A percentile compares a stretch with the other conserved stretches of the same genome.
phyloP scores from a whole-genome alignment of 2,113 vertebrate genomes.

The Tragelaphus strepsiceros region DNA sequence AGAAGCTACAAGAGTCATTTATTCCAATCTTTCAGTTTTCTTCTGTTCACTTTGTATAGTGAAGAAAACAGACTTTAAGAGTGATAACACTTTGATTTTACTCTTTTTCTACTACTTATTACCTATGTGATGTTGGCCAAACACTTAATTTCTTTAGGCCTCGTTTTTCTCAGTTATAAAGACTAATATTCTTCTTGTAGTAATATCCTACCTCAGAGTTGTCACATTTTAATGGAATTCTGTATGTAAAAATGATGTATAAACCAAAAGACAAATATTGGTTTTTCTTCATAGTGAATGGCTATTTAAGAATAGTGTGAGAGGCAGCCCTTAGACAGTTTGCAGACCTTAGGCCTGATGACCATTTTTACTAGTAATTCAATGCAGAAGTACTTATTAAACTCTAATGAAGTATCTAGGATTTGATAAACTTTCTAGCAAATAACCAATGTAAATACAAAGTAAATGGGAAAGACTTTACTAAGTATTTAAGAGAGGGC shows the following conservation, averaged over 20 bases:
- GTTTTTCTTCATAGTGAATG: not conserved
- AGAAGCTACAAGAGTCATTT: not conserved
- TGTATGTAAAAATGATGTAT: not conserved
- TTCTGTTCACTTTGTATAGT: not conserved
- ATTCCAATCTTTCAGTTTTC: not conserved
- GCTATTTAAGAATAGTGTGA: not conserved
- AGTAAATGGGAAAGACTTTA: not conserved
- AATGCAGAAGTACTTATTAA: not conserved
- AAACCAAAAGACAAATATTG: not conserved
- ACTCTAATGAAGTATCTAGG: not conserved
- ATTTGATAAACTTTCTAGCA: not conserved
- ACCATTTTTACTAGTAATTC: not conserved
- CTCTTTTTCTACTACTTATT: not conserved
- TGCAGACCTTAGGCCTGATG: not conserved
- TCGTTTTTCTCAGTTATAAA: not conserved
- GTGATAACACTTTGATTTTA: not conserved
- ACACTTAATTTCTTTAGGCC: not conserved
- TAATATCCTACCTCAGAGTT: not conserved
- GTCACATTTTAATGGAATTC: not conserved
- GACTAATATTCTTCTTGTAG: not conserved
- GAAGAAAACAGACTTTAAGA: not conserved
- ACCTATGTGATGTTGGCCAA: not conserved
- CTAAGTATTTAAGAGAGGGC: not conserved
- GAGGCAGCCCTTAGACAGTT: not conserved
- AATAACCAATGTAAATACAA: conserved; percentile 1